Evolutionary conservation across 2,113 vertebrate species (phyloP).

Genomic region (Malurus alboscapulatus): DNA sequence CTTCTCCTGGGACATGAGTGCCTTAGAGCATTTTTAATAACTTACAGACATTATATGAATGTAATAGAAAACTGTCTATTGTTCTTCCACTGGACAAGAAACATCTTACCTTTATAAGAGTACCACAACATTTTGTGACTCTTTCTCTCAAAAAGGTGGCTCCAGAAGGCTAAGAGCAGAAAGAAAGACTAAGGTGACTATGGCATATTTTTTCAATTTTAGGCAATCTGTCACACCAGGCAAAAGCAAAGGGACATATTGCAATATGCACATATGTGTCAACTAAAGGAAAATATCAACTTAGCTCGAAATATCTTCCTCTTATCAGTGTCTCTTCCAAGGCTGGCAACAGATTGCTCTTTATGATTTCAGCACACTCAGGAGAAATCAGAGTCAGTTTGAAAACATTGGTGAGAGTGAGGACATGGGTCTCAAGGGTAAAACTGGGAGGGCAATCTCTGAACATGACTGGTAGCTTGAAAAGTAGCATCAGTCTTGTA

Average conservation of each 20-base stretch:
- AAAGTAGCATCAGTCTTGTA: neutral
- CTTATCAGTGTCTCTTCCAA: neutral
- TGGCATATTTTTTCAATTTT: neutral
- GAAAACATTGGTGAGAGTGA: neutral
- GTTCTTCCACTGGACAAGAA: constrained; percentile 21
- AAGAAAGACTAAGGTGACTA: neutral
- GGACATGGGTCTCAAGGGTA: neutral
- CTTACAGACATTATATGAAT: neutral
- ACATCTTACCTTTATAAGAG: neutral
- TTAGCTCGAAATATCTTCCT: neutral
- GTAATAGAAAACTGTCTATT: constrained; percentile 18
- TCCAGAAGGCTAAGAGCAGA: neutral
- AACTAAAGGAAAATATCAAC: neutral
- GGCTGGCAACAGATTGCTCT: neutral
- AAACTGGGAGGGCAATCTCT: neutral
- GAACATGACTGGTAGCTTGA: neutral
- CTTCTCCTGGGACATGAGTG: constrained; percentile 8
- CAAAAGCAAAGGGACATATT: neutral
- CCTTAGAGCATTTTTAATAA: constrained; percentile 58
- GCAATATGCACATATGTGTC: neutral
- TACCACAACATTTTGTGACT: neutral
- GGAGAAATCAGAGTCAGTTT: neutral
- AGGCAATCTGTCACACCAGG: neutral
- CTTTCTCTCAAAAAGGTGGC: neutral
- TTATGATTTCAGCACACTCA: neutral